Evolutionary conservation across 2,888 invertebrate genomes (phyloP).

Genomic region (Acronicta leporina): DNA sequence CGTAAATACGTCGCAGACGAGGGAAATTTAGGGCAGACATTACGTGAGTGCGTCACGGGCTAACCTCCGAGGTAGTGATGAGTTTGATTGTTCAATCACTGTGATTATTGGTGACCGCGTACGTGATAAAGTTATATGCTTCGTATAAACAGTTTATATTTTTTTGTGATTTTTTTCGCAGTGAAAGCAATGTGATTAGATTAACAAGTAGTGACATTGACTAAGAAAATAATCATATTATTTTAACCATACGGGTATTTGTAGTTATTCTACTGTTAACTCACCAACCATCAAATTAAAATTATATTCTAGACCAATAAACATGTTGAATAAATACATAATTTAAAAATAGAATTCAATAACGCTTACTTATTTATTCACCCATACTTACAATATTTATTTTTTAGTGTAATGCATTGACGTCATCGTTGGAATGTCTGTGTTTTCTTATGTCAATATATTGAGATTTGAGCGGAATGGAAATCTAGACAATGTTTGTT

Average conservation of each 20-base stretch:
- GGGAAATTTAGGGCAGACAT: conserved; percentile 62
- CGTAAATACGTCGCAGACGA: conserved; percentile 69
- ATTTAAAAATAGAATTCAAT: conserved; percentile 6
- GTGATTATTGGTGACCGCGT: conserved; percentile 43
- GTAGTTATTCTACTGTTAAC: not conserved
- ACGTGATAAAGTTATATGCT: conserved; percentile 30
- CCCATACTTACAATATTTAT: not conserved
- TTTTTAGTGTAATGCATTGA: conserved; percentile 30
- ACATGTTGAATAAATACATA: conserved; percentile 5
- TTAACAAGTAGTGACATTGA: conserved; percentile 1
- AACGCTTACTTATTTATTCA: conserved; percentile 23
- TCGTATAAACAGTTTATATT: conserved; percentile 25
- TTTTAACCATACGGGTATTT: not conserved
- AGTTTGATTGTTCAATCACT: conserved; percentile 33
- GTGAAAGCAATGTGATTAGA: conserved; percentile 19
- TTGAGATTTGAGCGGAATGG: conserved; percentile 7
- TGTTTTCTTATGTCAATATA: conserved; percentile 19
- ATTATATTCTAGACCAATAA: not conserved
- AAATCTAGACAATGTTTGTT: not conserved
- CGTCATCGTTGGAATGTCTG: conserved; percentile 32
- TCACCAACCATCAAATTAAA: not conserved
- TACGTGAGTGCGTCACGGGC: conserved; percentile 63
- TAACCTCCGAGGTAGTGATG: conserved; percentile 30
- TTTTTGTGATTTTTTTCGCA: conserved; percentile 10
- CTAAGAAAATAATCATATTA: conserved; percentile 3